Evolutionary conservation across 1,140 invertebrate genomes (phyloP), one percentile per base, ranked within the genome.

Genomic region (Penaeus chinensis): DNA sequence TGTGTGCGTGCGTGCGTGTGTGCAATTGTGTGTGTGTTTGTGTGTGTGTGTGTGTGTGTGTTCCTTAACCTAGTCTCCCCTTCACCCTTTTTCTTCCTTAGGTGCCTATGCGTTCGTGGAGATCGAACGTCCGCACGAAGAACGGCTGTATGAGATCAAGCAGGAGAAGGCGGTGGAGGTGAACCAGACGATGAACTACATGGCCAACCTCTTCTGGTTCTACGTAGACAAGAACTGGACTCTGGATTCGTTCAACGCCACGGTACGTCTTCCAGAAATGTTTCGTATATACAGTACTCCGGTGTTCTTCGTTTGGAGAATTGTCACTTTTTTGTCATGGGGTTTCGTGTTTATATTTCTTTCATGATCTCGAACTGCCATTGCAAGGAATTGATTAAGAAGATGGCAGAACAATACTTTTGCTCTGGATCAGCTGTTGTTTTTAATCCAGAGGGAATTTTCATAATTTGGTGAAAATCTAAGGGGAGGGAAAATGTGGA

Each of bases 91-190:
- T 24, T 24, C 71, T 74, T 22, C 37, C 24, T 0, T 54, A 90
- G 91, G 91, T 13, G 91, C 91, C 0, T 89, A 87, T 63, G 71
- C 89, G 10, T 91, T 91, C 89, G 82, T 91, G 3, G n/a, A 60
- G 4, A 54, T 91, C n/a, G 91, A 91, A 71, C 42, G 24, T 3
- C 69, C 79, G 2, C 11, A 82, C 3, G 87, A 91, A 60, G 62
- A 89, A n/a, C 74, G 86, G 20, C 27, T 89, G 20, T 74, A 85
- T 22, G 47, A 85, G 37, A 78, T 76, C 18, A 91, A 90, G 74
- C 22, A 85, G 61, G 42, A 60, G 2, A 65, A 32, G 37, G 90
- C 91, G 2, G 47, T 88, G 3, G 87, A 90, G 60, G 89, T 91
- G 10, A 91, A 91, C 69, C 89, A 91, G 27, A 84, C 91, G 37